Evolutionary conservation across 2,113 vertebrate species (phyloP).

Genomic region (Ginglymostoma cirratum): DNA sequence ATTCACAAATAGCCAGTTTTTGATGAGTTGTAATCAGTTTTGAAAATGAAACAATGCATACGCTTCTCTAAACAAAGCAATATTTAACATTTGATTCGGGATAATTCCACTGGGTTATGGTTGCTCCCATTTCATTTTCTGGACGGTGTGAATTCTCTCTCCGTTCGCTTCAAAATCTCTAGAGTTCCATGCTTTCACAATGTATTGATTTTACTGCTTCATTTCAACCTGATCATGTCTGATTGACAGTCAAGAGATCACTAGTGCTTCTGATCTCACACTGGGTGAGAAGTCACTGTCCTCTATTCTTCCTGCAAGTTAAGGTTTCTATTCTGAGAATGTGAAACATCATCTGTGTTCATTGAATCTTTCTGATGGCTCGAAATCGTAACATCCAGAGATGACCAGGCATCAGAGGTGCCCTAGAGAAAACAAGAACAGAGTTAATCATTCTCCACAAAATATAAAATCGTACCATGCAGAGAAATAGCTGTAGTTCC

Average conservation of each 20-base stretch:
- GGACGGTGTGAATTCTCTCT: neutral
- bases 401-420: constrained; percentile 65
- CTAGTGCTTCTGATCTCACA: constrained; percentile 47
- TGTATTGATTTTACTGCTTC: neutral
- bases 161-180: neutral
- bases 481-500: neutral
- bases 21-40: neutral
- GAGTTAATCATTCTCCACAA: neutral
- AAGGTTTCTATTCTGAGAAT: constrained; percentile 47
- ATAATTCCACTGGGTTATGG: neutral
- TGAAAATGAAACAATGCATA: neutral
- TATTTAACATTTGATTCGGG: neutral
- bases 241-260: neutral
- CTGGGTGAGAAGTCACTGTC: constrained; percentile 47
- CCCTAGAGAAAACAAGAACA: constrained; percentile 52
- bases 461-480: neutral
- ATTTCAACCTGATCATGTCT: neutral
- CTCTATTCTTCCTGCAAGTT: constrained; percentile 54
- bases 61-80: constrained; percentile 9
- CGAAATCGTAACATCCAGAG: constrained; percentile 50
- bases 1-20: neutral
- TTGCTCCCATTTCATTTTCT: neutral
- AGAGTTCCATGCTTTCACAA: neutral
- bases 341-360: constrained; percentile 46
- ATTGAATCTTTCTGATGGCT: constrained; percentile 39